Base-by-base conservation (phyloP, 2,888 invertebrate species). In the Pandemis corylana region DNA sequence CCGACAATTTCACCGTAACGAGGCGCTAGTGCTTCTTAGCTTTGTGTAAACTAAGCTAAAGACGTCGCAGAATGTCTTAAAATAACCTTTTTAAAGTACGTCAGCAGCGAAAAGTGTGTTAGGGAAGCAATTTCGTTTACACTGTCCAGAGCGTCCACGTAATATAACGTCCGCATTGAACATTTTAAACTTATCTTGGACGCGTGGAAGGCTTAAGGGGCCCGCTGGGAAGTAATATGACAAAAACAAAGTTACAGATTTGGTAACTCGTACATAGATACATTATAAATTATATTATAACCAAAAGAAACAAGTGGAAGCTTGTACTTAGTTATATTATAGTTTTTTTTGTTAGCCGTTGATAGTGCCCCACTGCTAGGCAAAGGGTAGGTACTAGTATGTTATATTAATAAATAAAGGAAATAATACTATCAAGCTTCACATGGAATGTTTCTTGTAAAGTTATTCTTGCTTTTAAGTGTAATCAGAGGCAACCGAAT, bases 21-120 rank as follows among this genome's bases (percentile, higher is more conserved):
- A 74, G 69, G 69, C 65, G 61, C 61, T 74, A 64, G 72, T 72
- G 51, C 62, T 67, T 71, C 68, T 56, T 72, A 13, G 68, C 74
- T 70, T 74, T 70, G 74, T 74, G 69, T 69, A 74, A 74, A 69
- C 74, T 69, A 66, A 42, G 44, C 65, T 66, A 70, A 69, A 73
- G 73, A 62, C 69, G 65, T 66, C 66, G 62, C 72, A 68, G 67
- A 63, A 68, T 62, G 72, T 68, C 62, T 68, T 53, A 70, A 61
- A 74, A 74, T 74, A 74, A 72, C 53, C 51, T 72, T 69, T 74
- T 73, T 61, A 69, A 70, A 74, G 74, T 74, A 36, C n/a, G 68
- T 73, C 64, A 69, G 69, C 66, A 74, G 66, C 69, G 74, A 74
- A 74, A 74, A 74, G 74, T 74, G 51, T 74, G 69, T 74, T 59